Conservation (phyloP, 2,797 vertebrate genomes). For the Acrossocheilus wenchowensis region DNA sequence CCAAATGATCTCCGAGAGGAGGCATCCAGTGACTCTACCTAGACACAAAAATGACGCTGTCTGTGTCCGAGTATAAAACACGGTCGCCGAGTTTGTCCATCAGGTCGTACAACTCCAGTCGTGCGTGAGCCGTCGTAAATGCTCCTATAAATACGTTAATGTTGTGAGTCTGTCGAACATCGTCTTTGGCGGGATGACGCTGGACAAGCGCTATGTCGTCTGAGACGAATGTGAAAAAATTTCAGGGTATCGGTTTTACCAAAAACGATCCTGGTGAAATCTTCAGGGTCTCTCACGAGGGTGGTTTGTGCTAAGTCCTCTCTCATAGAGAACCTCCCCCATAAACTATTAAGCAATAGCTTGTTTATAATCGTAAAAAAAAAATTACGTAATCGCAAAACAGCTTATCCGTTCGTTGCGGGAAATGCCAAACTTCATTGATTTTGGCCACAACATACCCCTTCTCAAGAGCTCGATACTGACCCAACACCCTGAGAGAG, state of each 20-base stretch:
- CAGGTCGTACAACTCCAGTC: no score
- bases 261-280: neutral
- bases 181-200: rapidly evolving
- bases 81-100: no score
- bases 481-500: neutral
- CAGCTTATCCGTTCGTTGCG: no score
- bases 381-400: no score
- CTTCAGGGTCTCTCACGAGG: neutral
- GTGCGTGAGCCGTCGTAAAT: no score
- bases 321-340: no score
- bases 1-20: neutral
- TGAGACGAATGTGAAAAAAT: neutral
- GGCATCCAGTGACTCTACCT: neutral
- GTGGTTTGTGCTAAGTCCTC: neutral
- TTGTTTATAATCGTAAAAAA: no score
- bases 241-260: neutral
- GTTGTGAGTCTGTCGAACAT: rapidly evolving
- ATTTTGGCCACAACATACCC: neutral
- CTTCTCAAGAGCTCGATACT: neutral
- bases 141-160: no score
- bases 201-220: rapidly evolving
- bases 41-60: neutral
- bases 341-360: no score
- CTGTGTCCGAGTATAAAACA: no score
- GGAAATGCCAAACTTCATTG: conserved; percentile 12